Percentiles rank a stretch among this genome's conserved stretches.
phyloP scores from a whole-genome alignment of 2,888 invertebrate species.

The Trachelus stipa region DNA sequence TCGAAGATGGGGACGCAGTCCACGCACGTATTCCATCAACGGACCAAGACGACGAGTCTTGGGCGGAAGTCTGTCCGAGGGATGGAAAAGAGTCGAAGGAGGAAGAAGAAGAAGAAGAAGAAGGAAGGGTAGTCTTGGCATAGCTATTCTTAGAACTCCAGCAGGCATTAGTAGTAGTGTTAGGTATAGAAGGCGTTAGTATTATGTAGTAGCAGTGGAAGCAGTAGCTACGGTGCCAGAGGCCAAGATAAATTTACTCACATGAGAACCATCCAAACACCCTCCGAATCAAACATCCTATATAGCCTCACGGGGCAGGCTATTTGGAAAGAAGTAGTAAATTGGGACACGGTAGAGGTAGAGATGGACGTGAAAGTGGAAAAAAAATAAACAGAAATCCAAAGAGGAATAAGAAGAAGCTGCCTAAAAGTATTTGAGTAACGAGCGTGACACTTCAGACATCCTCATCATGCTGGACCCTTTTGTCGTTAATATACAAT shows the following conservation, averaged over 20 bases:
- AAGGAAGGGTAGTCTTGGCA: neutral
- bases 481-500: neutral
- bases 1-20: constrained; percentile 38
- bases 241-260: constrained; percentile 50
- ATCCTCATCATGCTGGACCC: neutral
- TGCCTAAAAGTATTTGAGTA: neutral
- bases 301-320: neutral
- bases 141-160: neutral
- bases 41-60: constrained; percentile 10
- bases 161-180: neutral
- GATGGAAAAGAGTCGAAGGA: constrained; percentile 6
- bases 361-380: neutral
- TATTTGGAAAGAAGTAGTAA: neutral
- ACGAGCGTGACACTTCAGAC: neutral
- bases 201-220: neutral
- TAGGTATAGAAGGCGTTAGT: too few species aligned
- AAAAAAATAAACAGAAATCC: neutral
- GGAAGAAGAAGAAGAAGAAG: neutral
- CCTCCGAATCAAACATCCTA: constrained; percentile 25
- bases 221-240: constrained; percentile 19
- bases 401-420: neutral
- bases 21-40: constrained; percentile 52
- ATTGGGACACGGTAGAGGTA: neutral
- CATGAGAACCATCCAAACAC: constrained; percentile 26
- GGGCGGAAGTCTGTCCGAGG: constrained; percentile 18